Conservation (phyloP, 2,797 vertebrate species). For the Kryptopterus vitreolus region DNA sequence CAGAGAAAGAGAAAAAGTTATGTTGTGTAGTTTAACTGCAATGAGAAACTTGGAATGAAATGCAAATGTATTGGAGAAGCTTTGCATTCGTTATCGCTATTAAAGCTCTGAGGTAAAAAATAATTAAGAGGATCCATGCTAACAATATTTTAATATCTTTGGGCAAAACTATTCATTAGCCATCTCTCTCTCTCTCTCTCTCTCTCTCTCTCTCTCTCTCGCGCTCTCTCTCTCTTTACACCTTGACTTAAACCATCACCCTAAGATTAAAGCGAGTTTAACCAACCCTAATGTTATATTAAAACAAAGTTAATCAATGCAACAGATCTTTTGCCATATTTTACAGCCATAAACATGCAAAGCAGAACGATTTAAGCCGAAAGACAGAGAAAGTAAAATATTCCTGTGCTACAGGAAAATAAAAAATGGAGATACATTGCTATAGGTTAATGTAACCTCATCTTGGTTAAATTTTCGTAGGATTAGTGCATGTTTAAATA, state of each 20-base stretch:
- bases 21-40: neutral
- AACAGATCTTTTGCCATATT: slow-evolving; percentile 68
- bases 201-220: slow-evolving; percentile 30
- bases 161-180: slow-evolving; percentile 62
- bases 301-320: slow-evolving; percentile 76
- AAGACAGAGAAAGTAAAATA: slow-evolving; percentile 55
- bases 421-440: slow-evolving; percentile 67
- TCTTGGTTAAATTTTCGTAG: slow-evolving; percentile 79
- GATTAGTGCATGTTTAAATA: slow-evolving; percentile 79
- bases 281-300: slow-evolving; percentile 82
- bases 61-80: slow-evolving; percentile 50
- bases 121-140: slow-evolving; percentile 47
- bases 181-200: slow-evolving; percentile 10
- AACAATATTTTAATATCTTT: slow-evolving; percentile 66
- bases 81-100: slow-evolving; percentile 41
- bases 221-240: slow-evolving; percentile 50
- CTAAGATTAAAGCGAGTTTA: slow-evolving; percentile 76
- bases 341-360: slow-evolving; percentile 68
- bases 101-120: slow-evolving; percentile 36
- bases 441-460: slow-evolving; percentile 79
- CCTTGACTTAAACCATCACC: slow-evolving; percentile 76
- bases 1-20: neutral
- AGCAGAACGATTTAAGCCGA: slow-evolving; percentile 71
- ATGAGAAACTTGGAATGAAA: slow-evolving; percentile 8
- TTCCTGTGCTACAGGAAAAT: slow-evolving; percentile 66